Evolutionary conservation across 2,113 vertebrate genomes (phyloP), one percentile per base, ranked within the genome.

Genomic region (Etia nguti): DNA sequence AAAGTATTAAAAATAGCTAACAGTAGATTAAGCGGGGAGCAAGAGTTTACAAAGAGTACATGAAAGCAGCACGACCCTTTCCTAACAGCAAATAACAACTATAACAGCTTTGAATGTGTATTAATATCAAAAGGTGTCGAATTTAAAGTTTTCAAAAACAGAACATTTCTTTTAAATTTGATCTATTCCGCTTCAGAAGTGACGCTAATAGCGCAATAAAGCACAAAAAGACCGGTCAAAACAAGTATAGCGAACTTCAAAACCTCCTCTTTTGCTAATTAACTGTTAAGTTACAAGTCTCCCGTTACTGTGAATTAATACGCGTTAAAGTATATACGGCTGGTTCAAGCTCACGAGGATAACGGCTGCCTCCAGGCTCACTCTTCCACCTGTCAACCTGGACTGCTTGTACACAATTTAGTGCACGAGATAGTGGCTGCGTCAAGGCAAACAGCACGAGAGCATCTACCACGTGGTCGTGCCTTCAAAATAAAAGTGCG

Each of bases 401-500:
- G 7, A 41, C 24, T 1, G 55, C 59, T 7, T 31, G 79, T 41
- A 48, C 73, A 87, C 86, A 79, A 10, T 68, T 10, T 12, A 12
- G n/a, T n/a, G 41, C 88, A 84, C 68, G 65, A 5, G 88, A 81
- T 2, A 9, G 34, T 24, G 38, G 60, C 20, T 38, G 41, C 0
- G 36, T 86, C 83, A 84, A 88, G 41, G 3, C 57, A 60, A 8
- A 65, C 38, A 8, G 6, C 31, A 29, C 50, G 1, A 83, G 8
- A 48, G 43, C 41, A 20, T 48, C 24, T 20, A 48, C 6, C 41
- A 36, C 10, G 54, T 55, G 75, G 4, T 57, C 48, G 2, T 18
- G 48, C 29, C 73, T 93, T 93, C 94, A 93, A 81, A 93, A 88
- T 89, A 91, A 93, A 85, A 82, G 55, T 10, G 2, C 5, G 2